Evolutionary conservation across 2,888 invertebrate species (phyloP).

Genomic region (Trichogramma dendrolimi): DNA sequence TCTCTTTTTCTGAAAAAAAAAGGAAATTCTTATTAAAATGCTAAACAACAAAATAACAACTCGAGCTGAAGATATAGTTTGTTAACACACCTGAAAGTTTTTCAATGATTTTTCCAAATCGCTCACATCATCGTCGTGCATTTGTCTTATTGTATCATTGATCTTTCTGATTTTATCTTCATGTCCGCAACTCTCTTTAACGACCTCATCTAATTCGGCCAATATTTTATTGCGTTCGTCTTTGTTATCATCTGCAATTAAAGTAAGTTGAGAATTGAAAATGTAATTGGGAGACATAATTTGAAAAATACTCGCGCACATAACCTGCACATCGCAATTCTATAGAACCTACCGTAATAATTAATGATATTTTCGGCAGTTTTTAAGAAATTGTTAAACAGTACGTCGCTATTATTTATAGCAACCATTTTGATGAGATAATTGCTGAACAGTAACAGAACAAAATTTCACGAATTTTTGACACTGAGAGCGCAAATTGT

Average conservation of each 20-base stretch:
- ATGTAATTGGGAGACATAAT: not conserved
- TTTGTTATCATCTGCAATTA: conserved; percentile 22
- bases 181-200: conserved; percentile 31
- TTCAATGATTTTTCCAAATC: conserved; percentile 6
- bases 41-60: not conserved
- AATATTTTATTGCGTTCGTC: conserved; percentile 32
- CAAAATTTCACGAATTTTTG: not conserved
- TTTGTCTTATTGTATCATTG: conserved; percentile 6
- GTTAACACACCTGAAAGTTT: conserved; percentile 9
- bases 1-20: conserved; percentile 32
- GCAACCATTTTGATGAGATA: not conserved
- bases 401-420: not conserved
- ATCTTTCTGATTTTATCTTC: conserved; percentile 30
- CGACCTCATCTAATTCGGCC: conserved; percentile 30
- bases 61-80: not conserved
- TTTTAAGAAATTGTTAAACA: conserved; percentile 35
- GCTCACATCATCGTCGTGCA: not conserved
- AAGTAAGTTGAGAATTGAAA: not conserved
- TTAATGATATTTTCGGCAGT: conserved; percentile 38
- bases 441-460: conserved; percentile 6
- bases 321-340: conserved; percentile 9
- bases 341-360: conserved; percentile 36
- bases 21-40: not conserved
- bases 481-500: too few species aligned
- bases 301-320: not conserved